Percentiles rank a stretch among this genome's conserved stretches.
Evolutionary conservation across 2,888 invertebrate species (phyloP).

Genomic region (Lasioglossum vierecki): DNA sequence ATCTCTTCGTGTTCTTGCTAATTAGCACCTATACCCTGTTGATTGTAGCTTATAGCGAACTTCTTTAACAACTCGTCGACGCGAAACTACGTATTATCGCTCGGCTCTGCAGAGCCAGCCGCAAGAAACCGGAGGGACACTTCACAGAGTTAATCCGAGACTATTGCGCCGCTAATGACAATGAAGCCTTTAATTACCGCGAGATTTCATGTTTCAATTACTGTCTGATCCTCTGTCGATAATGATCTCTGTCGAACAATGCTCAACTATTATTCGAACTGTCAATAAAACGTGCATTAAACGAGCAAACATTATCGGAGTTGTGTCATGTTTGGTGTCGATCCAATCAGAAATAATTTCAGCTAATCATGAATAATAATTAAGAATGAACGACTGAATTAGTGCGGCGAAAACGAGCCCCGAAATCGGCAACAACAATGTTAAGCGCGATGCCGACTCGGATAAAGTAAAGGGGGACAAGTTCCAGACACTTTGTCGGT

Average conservation of each 20-base stretch:
- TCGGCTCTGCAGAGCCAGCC: background rate
- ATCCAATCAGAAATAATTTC: background rate
- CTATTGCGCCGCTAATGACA: background rate
- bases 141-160: background rate
- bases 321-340: background rate
- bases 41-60: constrained; percentile 27
- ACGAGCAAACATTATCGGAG: background rate
- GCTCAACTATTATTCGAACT: no score
- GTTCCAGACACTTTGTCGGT: constrained; percentile 20
- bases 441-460: background rate
- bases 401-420: background rate
- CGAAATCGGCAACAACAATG: background rate
- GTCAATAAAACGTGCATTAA: background rate
- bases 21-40: constrained; percentile 50
- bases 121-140: background rate
- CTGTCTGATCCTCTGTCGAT: no score
- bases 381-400: background rate
- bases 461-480: background rate
- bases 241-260: no score
- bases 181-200: background rate
- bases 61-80: background rate
- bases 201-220: background rate
- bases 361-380: background rate
- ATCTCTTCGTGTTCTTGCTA: constrained; percentile 35
- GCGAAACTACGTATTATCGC: background rate